Evolutionary conservation across 2,888 invertebrate genomes (phyloP).

Genomic region (Ryuthela nishihirai): DNA sequence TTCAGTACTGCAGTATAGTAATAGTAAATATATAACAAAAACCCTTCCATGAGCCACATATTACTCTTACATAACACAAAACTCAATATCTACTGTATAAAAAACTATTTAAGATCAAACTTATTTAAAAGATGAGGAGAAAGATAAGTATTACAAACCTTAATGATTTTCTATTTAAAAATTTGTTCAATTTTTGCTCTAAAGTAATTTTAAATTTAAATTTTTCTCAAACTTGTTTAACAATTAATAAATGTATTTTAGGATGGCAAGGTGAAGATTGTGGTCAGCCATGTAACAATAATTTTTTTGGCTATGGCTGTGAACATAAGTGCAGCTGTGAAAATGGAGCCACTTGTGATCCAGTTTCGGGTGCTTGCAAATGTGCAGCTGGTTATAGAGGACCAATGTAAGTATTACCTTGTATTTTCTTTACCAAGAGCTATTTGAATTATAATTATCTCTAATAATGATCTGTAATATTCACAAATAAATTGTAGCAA

Average conservation of each 20-base stretch:
- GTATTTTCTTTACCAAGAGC: not conserved
- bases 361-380: slow-evolving; percentile 49
- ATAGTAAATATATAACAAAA: too few species aligned
- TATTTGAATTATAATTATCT: not conserved
- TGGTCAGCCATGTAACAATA: slow-evolving; percentile 41
- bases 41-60: too few species aligned
- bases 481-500: not conserved
- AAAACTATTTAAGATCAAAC: too few species aligned
- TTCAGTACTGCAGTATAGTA: too few species aligned
- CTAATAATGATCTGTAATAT: not conserved
- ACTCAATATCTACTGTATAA: too few species aligned
- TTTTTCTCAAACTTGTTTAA: too few species aligned
- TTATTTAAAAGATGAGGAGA: not conserved
- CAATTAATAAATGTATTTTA: not conserved
- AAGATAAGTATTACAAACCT: not conserved
- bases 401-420: slow-evolving; percentile 39
- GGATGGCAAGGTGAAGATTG: slow-evolving; percentile 42
- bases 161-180: not conserved
- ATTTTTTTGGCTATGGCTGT: slow-evolving; percentile 42
- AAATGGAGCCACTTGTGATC: slow-evolving; percentile 47
- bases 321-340: slow-evolving; percentile 44
- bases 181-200: too few species aligned
- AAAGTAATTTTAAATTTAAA: too few species aligned
- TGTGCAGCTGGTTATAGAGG: slow-evolving; percentile 42
- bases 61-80: too few species aligned